A percentile compares a stretch with the other conserved stretches of the same genome.
phyloP scores from a whole-genome alignment of 2,797 vertebrate genomes.

The Danio choprae region DNA sequence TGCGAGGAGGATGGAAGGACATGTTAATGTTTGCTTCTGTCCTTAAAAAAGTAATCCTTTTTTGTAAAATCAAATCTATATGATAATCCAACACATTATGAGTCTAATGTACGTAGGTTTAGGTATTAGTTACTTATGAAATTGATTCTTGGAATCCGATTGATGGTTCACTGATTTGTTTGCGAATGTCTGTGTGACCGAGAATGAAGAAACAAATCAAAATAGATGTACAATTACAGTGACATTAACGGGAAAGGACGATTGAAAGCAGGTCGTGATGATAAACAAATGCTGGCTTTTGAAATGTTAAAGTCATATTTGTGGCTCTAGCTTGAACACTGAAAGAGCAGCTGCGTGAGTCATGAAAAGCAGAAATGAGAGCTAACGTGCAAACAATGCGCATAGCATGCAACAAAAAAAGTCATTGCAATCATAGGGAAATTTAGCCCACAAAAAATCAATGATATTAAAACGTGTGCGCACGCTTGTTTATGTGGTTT shows the following conservation, averaged over 20 bases:
- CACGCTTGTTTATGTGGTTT: no score
- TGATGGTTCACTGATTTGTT: conserved; percentile 32
- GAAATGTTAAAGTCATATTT: conserved; percentile 15
- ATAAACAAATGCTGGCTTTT: conserved; percentile 14
- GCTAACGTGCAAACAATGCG: background rate
- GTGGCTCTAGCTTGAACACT: background rate
- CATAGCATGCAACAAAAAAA: background rate
- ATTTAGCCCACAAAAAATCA: no score
- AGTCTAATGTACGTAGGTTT: background rate
- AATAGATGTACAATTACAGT: conserved; percentile 10
- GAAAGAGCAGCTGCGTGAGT: conserved; percentile 7
- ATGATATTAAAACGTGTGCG: no score
- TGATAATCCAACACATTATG: background rate
- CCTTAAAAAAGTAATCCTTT: conserved; percentile 5
- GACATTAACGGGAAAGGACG: background rate
- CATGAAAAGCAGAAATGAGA: background rate
- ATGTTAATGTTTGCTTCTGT: conserved; percentile 32
- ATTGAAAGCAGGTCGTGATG: background rate
- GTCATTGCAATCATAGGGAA: background rate
- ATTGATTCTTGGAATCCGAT: conserved; percentile 5
- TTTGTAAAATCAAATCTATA: background rate
- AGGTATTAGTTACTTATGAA: conserved; percentile 30
- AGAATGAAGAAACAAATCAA: background rate
- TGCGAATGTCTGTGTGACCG: background rate
- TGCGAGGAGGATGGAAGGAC: background rate